Evolutionary conservation across 2,797 vertebrate species (phyloP), one percentile per base, ranked within the genome.

Genomic region (Platalea minor): DNA sequence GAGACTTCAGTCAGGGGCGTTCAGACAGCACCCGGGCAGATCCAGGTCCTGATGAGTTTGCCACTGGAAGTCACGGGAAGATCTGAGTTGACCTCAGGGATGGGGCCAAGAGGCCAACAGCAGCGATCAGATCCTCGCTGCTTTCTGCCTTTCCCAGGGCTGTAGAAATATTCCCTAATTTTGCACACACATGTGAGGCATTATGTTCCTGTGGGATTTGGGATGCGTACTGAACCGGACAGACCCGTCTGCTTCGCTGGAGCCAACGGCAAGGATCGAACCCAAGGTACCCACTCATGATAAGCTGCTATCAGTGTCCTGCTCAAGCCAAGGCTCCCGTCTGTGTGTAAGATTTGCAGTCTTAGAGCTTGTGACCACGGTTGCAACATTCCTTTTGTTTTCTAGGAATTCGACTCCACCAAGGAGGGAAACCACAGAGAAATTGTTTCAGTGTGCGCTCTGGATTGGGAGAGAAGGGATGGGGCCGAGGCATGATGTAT

Each of bases 331-430:
- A 12, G 33, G 75, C 70, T 74, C 76, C 84, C 0, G 9, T 9
- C 57, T 24, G 35, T 8, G 86, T 1, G 51, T 17, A 11, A 64
- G 83, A 59, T 63, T 46, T 76, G 70, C 87, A 86, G 33, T 14
- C 78, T 25, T 72, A 4, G 57, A 85, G 83, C 88, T 61, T 68
- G 69, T 13, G 95, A 75, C 53, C 92, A 61, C 64, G 14, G 72
- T 94, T 91, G 92, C 83, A 90, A 94, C 87, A 90, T 96, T 97
- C 95, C 96, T 97, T 97, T 97, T 96, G 97, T 96, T 96, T 98
- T 98, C 97, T 97, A 97, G 97, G 97, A 98, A 97, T 97, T 97
- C 37, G 89, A 96, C 97, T 98, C 97, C 94, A 97, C 97, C 95
- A 95, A 97, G 94, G 94, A 97, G 94, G 95, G 97, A 97, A 97